Evolutionary conservation across 2,797 vertebrate genomes (phyloP), one percentile per base, ranked within the genome.

Genomic region (Geotrypetes seraphini): DNA sequence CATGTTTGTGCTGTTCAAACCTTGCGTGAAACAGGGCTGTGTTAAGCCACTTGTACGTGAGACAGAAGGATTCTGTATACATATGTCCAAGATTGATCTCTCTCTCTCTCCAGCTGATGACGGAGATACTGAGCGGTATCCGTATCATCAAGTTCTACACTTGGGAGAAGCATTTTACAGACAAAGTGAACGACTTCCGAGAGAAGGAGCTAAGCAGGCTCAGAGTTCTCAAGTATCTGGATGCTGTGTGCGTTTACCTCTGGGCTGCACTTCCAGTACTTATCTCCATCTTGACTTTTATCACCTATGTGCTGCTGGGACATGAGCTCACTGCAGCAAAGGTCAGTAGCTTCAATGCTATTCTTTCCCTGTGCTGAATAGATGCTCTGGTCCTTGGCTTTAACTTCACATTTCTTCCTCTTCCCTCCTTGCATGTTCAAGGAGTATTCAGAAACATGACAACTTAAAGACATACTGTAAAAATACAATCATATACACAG

Each of bases 231-330:
- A 89, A 89, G 41, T 96, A 95, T 62, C 69, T 97, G 65, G 94
- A 98, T 6, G 94, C 95, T 2, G 36, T 87, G 53, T 99, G 95
- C 0, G 95, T 99, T 5, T 99, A 98, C 61, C 79, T 90, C 46
- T 99, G 95, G 95, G 91, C 91, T 1, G 90, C 91, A 2, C 70
- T 97, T 39, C 95, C 95, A 0, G 87, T 99, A 7, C 70, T 98
- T 48, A 71, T 94, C 67, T 94, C 90, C 56, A 94, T 99, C 38
- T 55, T 86, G 60, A 92, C 91, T 59, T 98, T 99, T 12, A 47
- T 95, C 64, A 96, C 90, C 0, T 97, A 89, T 1, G 83, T 91
- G 38, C 63, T 96, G 42, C 66, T 91, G 44, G 95, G 95, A 28
- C 71, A 97, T 47, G 77, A 83, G 57, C 90, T 99, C 31, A 94